Conservation (phyloP, 2,797 vertebrate species). For the Micrastur ruficollis region DNA sequence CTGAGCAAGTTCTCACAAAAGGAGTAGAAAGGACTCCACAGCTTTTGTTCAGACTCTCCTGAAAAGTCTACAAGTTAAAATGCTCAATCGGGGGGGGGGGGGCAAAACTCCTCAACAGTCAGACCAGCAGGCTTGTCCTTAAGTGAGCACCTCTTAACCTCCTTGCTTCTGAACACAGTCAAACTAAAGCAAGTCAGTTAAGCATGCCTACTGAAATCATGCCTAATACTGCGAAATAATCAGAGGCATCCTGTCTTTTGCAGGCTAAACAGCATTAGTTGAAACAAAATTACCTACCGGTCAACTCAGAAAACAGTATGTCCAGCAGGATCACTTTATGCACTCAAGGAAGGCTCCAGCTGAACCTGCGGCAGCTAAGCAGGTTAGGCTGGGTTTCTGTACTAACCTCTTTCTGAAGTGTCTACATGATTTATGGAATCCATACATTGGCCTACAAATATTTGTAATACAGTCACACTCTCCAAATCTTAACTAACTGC, state of each 20-base stretch:
- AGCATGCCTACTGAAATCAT: neutral
- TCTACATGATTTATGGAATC: neutral
- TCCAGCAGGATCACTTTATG: neutral
- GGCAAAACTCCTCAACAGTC: neutral
- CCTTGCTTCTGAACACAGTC: neutral
- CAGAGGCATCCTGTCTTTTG: neutral
- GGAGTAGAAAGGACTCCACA: neutral
- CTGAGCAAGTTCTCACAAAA: neutral
- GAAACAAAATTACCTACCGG: neutral
- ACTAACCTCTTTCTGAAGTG: neutral
- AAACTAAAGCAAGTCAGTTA: neutral
- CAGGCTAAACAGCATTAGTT: neutral
- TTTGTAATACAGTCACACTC: neutral
- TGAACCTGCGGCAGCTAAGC: neutral
- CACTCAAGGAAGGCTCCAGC: neutral
- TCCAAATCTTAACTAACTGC: neutral
- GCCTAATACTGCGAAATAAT: neutral
- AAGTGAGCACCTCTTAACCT: neutral
- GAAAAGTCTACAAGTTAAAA: neutral
- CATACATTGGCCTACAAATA: fast-evolving
- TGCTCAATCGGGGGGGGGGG: fast-evolving
- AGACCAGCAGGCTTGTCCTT: neutral
- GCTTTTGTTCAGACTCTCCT: neutral
- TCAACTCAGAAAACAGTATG: neutral
- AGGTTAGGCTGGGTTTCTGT: neutral